phyloP scores from a whole-genome alignment of 1,140 invertebrate species.

The Chlorops oryzae region DNA sequence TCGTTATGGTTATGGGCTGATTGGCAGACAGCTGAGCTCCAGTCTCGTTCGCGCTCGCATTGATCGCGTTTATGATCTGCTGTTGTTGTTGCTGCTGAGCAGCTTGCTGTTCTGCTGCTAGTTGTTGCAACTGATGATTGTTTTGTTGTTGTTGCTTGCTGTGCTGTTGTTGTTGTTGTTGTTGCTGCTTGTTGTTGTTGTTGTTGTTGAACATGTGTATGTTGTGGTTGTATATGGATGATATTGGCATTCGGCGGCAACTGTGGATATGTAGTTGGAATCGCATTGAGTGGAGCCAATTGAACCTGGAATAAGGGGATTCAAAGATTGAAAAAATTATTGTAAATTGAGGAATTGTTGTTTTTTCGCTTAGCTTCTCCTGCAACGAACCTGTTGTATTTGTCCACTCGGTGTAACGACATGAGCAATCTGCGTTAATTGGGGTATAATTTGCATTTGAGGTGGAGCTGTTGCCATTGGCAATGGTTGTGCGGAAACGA shows the following conservation, averaged over 20 bases:
- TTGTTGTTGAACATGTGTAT: slow-evolving; percentile 16
- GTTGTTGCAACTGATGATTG: slow-evolving; percentile 29
- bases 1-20: slow-evolving; percentile 59
- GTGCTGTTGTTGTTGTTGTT: slow-evolving; percentile 35
- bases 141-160: slow-evolving; percentile 25
- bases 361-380: too few relatives aligned
- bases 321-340: too few relatives aligned
- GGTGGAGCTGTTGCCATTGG: slow-evolving; percentile 29
- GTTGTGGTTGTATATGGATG: slow-evolving; percentile 30
- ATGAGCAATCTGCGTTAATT: slow-evolving; percentile 70
- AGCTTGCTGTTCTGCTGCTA: slow-evolving; percentile 10
- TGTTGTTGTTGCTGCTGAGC: slow-evolving; percentile 25
- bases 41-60: slow-evolving; percentile 24
- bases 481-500: slow-evolving; percentile 35
- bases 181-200: slow-evolving; percentile 28
- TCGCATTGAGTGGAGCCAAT: slow-evolving; percentile 54
- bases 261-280: slow-evolving; percentile 43
- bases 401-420: slow-evolving; percentile 81
- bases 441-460: slow-evolving; percentile 66
- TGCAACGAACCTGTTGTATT: slow-evolving; percentile 79
- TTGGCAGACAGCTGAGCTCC: slow-evolving; percentile 47
- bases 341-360: too few relatives aligned
- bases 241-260: slow-evolving; percentile 48
- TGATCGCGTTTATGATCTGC: slow-evolving; percentile 38
- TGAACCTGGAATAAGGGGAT: too few relatives aligned